These are phyloP conservation scores for Luffia ferchaultella DNA, from an alignment of 2,888 invertebrate species.

Conservation along the genomic window DNA sequence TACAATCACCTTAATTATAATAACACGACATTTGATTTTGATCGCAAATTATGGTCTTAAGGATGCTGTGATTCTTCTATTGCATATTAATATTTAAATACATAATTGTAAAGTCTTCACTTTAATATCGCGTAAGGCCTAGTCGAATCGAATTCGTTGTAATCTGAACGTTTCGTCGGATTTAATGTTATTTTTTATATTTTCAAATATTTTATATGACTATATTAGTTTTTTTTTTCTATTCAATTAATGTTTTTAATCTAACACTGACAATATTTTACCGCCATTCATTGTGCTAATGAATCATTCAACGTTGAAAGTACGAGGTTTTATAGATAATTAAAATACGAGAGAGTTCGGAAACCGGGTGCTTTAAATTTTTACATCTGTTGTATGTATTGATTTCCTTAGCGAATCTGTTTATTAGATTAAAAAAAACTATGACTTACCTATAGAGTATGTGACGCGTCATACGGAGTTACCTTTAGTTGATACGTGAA, in stretches of 20 bases:
- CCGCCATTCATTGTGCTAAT: too few species aligned
- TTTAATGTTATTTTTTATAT: conserved; percentile 51
- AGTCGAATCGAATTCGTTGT: conserved; percentile 61
- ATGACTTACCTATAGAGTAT: conserved; percentile 22
- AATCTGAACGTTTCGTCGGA: too few species aligned
- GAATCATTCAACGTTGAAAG: conserved; percentile 37
- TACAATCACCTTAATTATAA: conserved; percentile 51
- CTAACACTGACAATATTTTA: conserved; percentile 52
- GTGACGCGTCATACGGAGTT: conserved; percentile 5
- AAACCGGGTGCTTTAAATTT: conserved; percentile 66
- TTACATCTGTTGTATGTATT: conserved; percentile 58
- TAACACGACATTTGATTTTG: conserved; percentile 59
- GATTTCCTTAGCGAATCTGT: conserved; percentile 50
- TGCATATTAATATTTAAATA: conserved; percentile 45
- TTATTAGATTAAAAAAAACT: conserved; percentile 11
- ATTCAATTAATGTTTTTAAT: conserved; percentile 31
- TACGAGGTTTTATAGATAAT: conserved; percentile 53
- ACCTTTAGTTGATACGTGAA: conserved; percentile 14
- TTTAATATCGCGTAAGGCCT: conserved; percentile 60
- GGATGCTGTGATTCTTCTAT: conserved; percentile 66
- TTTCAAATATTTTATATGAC: conserved; percentile 49
- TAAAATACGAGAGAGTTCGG: conserved; percentile 59
- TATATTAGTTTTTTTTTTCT: conserved; percentile 45
- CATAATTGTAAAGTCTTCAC: conserved; percentile 46
- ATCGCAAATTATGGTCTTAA: conserved; percentile 61